Conservation (phyloP, 1,140 invertebrate species). For the Dicyema japonicum region DNA sequence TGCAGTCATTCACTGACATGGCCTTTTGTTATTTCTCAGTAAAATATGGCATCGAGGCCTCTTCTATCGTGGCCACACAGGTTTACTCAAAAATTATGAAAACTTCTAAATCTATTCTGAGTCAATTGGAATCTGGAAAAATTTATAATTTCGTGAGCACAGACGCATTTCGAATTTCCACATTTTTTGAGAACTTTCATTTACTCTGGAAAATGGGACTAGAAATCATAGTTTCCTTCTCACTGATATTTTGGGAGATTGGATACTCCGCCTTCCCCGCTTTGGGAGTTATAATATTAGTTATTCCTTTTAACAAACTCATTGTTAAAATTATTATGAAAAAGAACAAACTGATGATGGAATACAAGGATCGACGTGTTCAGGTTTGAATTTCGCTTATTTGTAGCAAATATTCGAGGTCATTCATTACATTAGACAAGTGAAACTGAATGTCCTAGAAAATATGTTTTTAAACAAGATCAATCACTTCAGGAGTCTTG, state of each 20-base stretch:
- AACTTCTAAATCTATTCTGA: conserved; percentile 8
- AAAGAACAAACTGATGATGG: conserved; percentile 55
- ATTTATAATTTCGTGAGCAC: conserved; percentile 84
- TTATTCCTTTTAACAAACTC: conserved; percentile 69
- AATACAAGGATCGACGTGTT: conserved; percentile 53
- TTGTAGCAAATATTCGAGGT: conserved; percentile 27
- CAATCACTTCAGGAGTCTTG: conserved; percentile 11
- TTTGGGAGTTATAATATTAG: conserved; percentile 40
- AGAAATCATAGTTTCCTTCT: conserved; percentile 22
- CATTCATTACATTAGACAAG: conserved; percentile 43
- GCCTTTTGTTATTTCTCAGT: conserved; percentile 50
- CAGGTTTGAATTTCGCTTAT: conserved; percentile 19
- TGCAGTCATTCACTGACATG: conserved; percentile 51
- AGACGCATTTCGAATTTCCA: conserved; percentile 65
- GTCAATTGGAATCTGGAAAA: conserved; percentile 37
- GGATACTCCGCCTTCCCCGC: conserved; percentile 61
- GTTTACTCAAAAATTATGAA: conserved; percentile 44
- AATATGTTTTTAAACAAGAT: conserved; percentile 40
- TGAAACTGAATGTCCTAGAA: conserved; percentile 78
- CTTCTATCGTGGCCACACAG: conserved; percentile 42
- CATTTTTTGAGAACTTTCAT: conserved; percentile 75
- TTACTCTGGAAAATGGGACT: conserved; percentile 76
- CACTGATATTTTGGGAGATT: conserved; percentile 29
- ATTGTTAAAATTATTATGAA: conserved; percentile 57
- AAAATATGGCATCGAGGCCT: conserved; percentile 45